Base-by-base conservation (phyloP, 2,888 invertebrate genomes). In the Caenorhabditis auriculariae region DNA sequence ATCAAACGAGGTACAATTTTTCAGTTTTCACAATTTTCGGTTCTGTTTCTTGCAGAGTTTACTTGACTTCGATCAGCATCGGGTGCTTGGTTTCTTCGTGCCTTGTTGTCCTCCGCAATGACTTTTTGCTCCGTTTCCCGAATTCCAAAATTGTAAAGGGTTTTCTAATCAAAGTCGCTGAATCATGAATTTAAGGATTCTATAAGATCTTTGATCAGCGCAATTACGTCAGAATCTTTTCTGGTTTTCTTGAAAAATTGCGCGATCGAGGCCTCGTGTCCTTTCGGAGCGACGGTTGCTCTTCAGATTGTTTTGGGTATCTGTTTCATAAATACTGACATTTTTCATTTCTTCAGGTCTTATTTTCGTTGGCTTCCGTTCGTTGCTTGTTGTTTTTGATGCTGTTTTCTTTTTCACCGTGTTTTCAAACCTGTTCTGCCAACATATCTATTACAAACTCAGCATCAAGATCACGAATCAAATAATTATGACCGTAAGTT, bases 401-500 rank as follows among this genome's bases (percentile, higher is more conserved):
- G 12, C 60, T 6, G 46, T 47, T 7, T 60, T 61, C 23, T 57
- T 63, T 19, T 28, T 58, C 19, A 49, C 48, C 21, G 37, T 70
- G 0, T 45, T 66, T 26, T 49, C 32, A 12, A n/a, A 53, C 9
- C 43, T 54, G 15, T 44, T 58, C 6, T 43, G 47, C 5, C 64
- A 63, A 7, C 54, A 65, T 7, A 41, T 64, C 23, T 57, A 60
- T 17, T 49, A 57, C 19, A 55, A 63, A 19, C 21, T 59, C 4
- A 48, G 52, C 26, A 58, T 66, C 48, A 49, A 56, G 24, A 28
- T 64, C n/a, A 47, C 60, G 24, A 60, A 66, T 24, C 60, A 63
- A 37, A 60, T 60, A 9, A 58, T 68, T 15, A 63, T 71, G 57
- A 55, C 55, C 50, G 55, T 53, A 9, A 17, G 37, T 29, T 17